Evolutionary conservation across 2,113 vertebrate species (phyloP).

Genomic region (Apteryx mantelli): DNA sequence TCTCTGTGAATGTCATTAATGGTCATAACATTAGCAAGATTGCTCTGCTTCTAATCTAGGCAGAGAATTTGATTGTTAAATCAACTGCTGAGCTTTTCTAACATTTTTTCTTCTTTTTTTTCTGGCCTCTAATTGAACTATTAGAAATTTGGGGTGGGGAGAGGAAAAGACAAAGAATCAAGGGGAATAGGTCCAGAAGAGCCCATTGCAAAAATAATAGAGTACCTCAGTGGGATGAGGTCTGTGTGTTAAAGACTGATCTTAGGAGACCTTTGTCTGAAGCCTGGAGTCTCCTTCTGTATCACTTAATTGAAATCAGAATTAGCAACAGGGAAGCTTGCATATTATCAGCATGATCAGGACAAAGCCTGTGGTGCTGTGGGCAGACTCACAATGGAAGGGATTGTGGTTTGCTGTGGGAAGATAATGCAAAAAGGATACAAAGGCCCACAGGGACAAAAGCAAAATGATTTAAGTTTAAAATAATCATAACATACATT

Average conservation of each 20-base stretch:
- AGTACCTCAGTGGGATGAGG: neutral
- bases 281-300: neutral
- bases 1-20: neutral
- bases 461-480: neutral
- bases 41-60: neutral
- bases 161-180: neutral
- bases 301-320: conserved; percentile 45
- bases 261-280: neutral
- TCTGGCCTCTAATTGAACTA: neutral
- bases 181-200: neutral
- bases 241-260: neutral
- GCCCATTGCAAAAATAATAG: conserved; percentile 12
- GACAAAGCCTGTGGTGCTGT: neutral
- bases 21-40: neutral
- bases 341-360: conserved; percentile 15
- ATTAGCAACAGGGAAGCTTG: neutral
- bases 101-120: neutral
- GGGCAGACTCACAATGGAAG: neutral
- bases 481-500: neutral
- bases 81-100: neutral
- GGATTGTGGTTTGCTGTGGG: neutral
- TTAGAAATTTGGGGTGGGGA: neutral
- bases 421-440: conserved; percentile 4
- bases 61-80: neutral
- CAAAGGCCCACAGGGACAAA: neutral